A percentile compares a stretch with the other conserved stretches of the same genome.
phyloP scores from a whole-genome alignment of 2,113 vertebrate genomes.

The Nothobranchius furzeri region DNA sequence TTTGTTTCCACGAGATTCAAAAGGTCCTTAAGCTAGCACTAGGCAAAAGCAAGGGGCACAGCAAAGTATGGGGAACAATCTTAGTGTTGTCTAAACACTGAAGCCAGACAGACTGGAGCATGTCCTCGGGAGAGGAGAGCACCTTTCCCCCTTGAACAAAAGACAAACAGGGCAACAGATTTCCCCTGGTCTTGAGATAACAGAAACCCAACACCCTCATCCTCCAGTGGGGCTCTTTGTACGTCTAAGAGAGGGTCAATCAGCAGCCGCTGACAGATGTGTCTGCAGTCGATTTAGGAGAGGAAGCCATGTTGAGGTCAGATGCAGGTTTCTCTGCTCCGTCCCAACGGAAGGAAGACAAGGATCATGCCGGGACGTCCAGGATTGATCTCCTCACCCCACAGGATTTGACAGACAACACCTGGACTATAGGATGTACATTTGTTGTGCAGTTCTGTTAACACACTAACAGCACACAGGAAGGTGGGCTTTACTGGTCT shows the following conservation, averaged over 20 bases:
- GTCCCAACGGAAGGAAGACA: constrained; percentile 54
- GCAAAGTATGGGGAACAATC: constrained; percentile 51
- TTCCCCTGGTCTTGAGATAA: constrained; percentile 73
- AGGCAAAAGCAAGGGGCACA: constrained; percentile 71
- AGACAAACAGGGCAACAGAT: constrained; percentile 67
- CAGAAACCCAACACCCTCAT: constrained; percentile 79
- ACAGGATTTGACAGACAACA: constrained; percentile 25
- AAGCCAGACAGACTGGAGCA: constrained; percentile 67
- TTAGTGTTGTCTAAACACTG: constrained; percentile 76
- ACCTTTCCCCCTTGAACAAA: constrained; percentile 66
- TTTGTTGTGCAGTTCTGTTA: not conserved
- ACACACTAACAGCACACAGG: constrained; percentile 15
- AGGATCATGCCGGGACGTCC: constrained; percentile 65
- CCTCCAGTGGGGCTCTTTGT: constrained; percentile 76
- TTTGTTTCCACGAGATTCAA: constrained; percentile 28
- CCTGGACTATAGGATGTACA: constrained; percentile 44
- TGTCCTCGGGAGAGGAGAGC: constrained; percentile 70
- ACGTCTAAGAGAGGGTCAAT: constrained; percentile 77
- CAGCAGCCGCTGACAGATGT: constrained; percentile 79
- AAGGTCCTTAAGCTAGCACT: constrained; percentile 62
- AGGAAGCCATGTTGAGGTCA: constrained; percentile 70
- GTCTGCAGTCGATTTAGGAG: constrained; percentile 74
- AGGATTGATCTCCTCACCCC: constrained; percentile 68
- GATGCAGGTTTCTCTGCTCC: constrained; percentile 47
- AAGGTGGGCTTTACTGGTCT: constrained; percentile 30